Percentiles rank a stretch among this genome's conserved stretches.
These are phyloP conservation scores for Melieria omissa DNA, from an alignment of 2,888 invertebrate genomes.

Conservation along the genomic window DNA sequence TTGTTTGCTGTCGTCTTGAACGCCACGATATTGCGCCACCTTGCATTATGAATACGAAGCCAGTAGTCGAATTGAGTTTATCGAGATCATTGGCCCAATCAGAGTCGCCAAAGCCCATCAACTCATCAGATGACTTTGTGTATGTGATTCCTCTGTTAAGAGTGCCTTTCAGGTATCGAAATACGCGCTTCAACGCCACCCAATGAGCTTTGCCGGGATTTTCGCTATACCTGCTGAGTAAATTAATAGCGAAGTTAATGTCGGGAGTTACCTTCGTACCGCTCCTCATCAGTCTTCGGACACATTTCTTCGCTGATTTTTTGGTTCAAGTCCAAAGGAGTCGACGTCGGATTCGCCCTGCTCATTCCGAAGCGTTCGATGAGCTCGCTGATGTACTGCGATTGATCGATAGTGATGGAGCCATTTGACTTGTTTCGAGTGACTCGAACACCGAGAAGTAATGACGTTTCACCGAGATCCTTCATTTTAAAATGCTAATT, in stretches of 20 bases:
- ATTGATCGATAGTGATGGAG: conserved; percentile 24
- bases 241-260: conserved; percentile 24
- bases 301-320: conserved; percentile 18
- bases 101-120: conserved; percentile 22
- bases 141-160: conserved; percentile 23
- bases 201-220: conserved; percentile 36
- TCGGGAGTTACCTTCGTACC: conserved; percentile 27
- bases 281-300: conserved; percentile 23
- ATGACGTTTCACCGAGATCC: conserved; percentile 17
- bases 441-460: conserved; percentile 7
- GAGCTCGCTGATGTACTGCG: conserved; percentile 27
- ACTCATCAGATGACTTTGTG: conserved; percentile 2
- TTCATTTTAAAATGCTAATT: conserved; percentile 28
- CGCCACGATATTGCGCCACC: conserved; percentile 18
- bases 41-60: conserved; percentile 27
- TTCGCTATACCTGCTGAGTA: conserved; percentile 24
- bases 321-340: conserved; percentile 25
- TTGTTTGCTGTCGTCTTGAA: not conserved
- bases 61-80: conserved; percentile 24
- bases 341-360: conserved; percentile 16
- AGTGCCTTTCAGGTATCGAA: conserved; percentile 35
- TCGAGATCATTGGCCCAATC: conserved; percentile 28
- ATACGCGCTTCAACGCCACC: conserved; percentile 29
- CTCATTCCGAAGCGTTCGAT: conserved; percentile 30
- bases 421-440: conserved; percentile 23